Evolutionary conservation across 2,113 vertebrate species (phyloP), one percentile per base, ranked within the genome.

Genomic region (Podilymbus podiceps): DNA sequence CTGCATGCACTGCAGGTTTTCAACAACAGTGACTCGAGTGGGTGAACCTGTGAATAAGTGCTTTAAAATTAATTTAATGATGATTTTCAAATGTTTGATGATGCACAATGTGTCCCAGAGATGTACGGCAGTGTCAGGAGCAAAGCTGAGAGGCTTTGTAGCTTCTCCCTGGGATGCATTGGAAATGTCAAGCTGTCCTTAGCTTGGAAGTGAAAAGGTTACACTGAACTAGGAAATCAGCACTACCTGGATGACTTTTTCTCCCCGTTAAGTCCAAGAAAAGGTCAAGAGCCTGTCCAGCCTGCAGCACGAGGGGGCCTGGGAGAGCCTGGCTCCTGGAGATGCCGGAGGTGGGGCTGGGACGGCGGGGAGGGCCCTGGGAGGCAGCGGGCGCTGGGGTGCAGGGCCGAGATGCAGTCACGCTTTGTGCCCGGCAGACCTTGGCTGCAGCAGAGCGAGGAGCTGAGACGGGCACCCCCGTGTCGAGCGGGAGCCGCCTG

Each of bases 141-240:
- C 44, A 38, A 42, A 60, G 76, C 71, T 77, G 78, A 73, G 76
- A 72, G 35, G 82, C 59, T 88, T 49, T 60, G 67, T 2, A 88
- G 75, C 49, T 40, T 81, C 82, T 85, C 71, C 49, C 79, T 50
- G 88, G 75, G 88, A 76, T 24, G 50, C 85, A 69, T 59, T 78
- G 25, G 55, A 83, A 88, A 92, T 73, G 83, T 86, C 68, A 62
- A 53, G 67, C 86, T 80, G 90, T 95, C 94, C 83, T 95, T 80
- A 73, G 75, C 90, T 40, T 66, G 90, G 42, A 73, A 92, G 72
- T 42, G 83, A 38, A 90, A 86, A 97, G 89, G 90, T 93, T 80
- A 90, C 38, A 3, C 55, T 27, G 67, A 80, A 33, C 60, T 55
- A 83, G 86, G 79, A 86, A 86, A 77, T 66, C 88, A 71, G 72